Conservation (phyloP, 2,888 invertebrate genomes). For the Atherix ibis region DNA sequence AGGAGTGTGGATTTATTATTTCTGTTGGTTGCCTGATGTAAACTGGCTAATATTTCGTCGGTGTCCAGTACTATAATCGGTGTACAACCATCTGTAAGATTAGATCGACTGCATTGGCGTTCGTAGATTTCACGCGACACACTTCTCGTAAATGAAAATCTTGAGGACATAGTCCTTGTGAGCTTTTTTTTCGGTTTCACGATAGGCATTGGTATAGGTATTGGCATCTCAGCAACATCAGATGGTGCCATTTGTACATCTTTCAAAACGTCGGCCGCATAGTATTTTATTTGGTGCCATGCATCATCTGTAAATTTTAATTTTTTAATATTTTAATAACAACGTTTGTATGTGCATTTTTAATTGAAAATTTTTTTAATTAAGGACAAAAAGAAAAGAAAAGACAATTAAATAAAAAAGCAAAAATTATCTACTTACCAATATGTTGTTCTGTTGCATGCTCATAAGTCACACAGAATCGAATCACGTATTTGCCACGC, state of each 20-base stretch:
- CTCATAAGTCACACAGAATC: slow-evolving; percentile 71
- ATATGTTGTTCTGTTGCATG: slow-evolving; percentile 60
- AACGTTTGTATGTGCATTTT: too few species aligned
- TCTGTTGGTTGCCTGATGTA: slow-evolving; percentile 23
- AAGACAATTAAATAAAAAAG: too few species aligned
- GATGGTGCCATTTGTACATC: slow-evolving; percentile 18
- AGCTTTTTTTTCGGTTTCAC: slow-evolving; percentile 29
- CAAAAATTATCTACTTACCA: too few species aligned
- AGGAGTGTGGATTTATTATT: slow-evolving; percentile 10
- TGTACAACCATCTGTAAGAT: slow-evolving; percentile 32
- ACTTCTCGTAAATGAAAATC: slow-evolving; percentile 33
- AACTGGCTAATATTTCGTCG: slow-evolving; percentile 24
- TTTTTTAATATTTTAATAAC: too few species aligned
- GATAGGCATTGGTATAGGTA: slow-evolving; percentile 14
- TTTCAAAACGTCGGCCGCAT: slow-evolving; percentile 41
- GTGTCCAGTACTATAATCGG: slow-evolving; percentile 30
- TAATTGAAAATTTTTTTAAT: too few species aligned
- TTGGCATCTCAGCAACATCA: slow-evolving; percentile 3
- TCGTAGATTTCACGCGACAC: slow-evolving; percentile 33
- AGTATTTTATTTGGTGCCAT: slow-evolving; percentile 43
- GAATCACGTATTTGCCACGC: slow-evolving; percentile 54
- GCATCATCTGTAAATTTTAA: slow-evolving; percentile 39
- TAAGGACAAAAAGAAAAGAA: too few species aligned
- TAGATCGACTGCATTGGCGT: slow-evolving; percentile 23
- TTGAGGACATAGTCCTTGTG: slow-evolving; percentile 28